These are phyloP conservation scores for Theocolax elegans DNA, from an alignment of 1,140 invertebrate genomes.

Conservation along the genomic window DNA sequence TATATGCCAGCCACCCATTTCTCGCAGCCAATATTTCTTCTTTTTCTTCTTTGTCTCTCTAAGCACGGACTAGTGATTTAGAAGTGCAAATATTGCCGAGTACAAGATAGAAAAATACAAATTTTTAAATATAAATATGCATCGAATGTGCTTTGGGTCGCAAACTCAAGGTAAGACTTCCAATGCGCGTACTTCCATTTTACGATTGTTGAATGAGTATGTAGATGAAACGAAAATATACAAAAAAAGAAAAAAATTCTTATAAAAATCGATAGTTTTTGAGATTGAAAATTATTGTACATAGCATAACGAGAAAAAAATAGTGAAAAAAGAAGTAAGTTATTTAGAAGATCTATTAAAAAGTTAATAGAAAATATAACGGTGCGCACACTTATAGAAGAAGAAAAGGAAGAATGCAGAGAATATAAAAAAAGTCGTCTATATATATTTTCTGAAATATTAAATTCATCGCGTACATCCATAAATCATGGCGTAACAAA, in stretches of 20 bases:
- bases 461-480: conserved; percentile 7
- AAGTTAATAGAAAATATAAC: no score
- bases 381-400: conserved; percentile 13
- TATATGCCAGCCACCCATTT: conserved; percentile 27
- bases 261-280: conserved; percentile 31
- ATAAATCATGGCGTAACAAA: background rate
- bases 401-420: conserved; percentile 21
- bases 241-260: conserved; percentile 6
- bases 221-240: background rate
- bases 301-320: conserved; percentile 10
- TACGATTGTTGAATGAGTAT: conserved; percentile 16
- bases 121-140: conserved; percentile 16
- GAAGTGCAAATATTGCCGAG: background rate
- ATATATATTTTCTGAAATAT: conserved; percentile 38
- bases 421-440: background rate
- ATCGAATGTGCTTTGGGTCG: conserved; percentile 20
- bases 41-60: conserved; percentile 29
- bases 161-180: conserved; percentile 6
- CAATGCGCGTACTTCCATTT: conserved; percentile 27
- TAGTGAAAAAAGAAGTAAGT: background rate
- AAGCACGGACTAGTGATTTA: conserved; percentile 5
- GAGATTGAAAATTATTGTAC: conserved; percentile 21
- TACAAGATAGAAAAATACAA: conserved; percentile 7
- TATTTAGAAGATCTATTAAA: conserved; percentile 12
- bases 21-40: conserved; percentile 15